Evolutionary conservation across 2,888 invertebrate genomes (phyloP), one percentile per base, ranked within the genome.

Genomic region (Drosophila suboccidentalis): DNA sequence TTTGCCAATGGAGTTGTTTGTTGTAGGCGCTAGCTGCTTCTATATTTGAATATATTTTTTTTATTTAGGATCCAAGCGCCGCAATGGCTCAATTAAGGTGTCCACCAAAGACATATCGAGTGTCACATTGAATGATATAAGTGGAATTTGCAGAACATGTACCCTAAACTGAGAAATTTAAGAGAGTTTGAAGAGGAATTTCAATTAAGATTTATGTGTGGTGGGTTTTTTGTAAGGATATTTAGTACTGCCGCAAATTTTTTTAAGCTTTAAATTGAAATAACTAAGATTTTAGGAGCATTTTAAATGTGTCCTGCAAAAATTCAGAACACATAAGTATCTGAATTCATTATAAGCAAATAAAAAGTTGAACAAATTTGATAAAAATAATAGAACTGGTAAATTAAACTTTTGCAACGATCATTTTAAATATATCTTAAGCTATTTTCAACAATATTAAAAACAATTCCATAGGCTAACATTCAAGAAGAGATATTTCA

Each of bases 1-100:
- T 2, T 34, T 44, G 29, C 17, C 22, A 17, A 9, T 50, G 32
- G 29, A 8, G 17, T 29, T n/a, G 43, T 11, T 32, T 19, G 36
- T 32, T 57, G 57, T 62, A 47, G 46, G 57, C 44, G 26, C 36
- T 44, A 39, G 34, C 39, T 15, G 38, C 50, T 51, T 19, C 11
- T 29, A 22, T 34, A 49, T 47, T 57, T 41, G 41, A 44, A 36
- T 61, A 22, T 55, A 29, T 55, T 38, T 60, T 26, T 26, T 58
- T 47, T 64, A 66, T 58, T 47, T 64, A 66, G 79, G 57, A 66
- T 68, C 50, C 70, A 63, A 32, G 22, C 78, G 44, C 67, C 65
- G 65, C 70, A 70, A 71, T 64, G 66, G 67, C 65, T 75, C 80
- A 89, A 89, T 85, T 89, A 84, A 74, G 60, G 43, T 87, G 81